Evolutionary conservation across 2,113 vertebrate species (phyloP).

Genomic region (Gulo gulo): DNA sequence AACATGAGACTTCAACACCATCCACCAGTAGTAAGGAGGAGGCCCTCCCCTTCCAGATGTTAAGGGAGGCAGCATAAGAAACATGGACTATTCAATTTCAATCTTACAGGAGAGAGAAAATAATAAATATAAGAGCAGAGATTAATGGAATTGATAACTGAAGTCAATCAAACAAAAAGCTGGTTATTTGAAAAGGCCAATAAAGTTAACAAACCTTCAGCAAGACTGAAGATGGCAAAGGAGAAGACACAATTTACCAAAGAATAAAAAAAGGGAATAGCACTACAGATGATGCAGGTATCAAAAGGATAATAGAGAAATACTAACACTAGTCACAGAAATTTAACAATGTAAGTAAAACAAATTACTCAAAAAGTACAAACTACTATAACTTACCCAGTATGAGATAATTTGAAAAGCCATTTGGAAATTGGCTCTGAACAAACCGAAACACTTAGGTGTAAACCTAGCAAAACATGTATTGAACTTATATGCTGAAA

Average conservation of each 20-base stretch:
- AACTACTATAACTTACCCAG: neutral
- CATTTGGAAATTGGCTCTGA: neutral
- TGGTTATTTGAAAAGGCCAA: neutral
- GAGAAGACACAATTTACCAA: neutral
- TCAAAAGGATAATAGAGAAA: neutral
- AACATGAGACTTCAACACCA: neutral
- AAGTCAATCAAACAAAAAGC: neutral
- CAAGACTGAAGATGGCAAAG: neutral
- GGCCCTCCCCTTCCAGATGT: neutral
- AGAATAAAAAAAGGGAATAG: neutral
- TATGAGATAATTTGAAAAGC: neutral
- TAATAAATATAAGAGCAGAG: neutral
- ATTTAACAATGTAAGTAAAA: neutral
- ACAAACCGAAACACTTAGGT: neutral
- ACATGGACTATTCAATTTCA: neutral
- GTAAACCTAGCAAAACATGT: neutral
- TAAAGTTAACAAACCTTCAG: neutral
- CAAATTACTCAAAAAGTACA: neutral
- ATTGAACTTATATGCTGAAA: neutral
- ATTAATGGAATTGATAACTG: neutral
- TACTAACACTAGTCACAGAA: neutral
- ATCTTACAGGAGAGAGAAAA: neutral
- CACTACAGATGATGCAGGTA: neutral
- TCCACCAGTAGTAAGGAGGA: neutral
- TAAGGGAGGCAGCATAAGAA: neutral